Evolutionary conservation across 2,888 invertebrate species (phyloP).

Genomic region (Lomographa bimaculata): DNA sequence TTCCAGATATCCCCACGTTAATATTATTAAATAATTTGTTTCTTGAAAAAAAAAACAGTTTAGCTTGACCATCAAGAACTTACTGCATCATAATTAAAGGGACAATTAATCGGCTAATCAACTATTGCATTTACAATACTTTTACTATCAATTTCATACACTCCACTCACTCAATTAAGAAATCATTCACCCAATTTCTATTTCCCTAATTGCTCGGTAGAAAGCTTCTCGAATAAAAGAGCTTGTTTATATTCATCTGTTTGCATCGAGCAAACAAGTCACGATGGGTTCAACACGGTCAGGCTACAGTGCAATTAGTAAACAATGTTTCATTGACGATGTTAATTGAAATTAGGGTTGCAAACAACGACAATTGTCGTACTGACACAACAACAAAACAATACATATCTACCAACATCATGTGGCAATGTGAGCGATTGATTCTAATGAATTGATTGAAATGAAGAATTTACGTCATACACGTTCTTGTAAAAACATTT

Average conservation of each 20-base stretch:
- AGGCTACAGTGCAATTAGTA: constrained; percentile 32
- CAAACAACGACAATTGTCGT: constrained; percentile 18
- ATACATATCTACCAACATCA: too few species aligned
- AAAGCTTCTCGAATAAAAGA: constrained; percentile 26
- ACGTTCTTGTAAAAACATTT: not conserved
- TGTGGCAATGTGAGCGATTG: too few species aligned
- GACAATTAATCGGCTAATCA: too few species aligned
- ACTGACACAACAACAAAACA: constrained; percentile 8
- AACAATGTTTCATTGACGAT: constrained; percentile 35
- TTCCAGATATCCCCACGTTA: too few species aligned
- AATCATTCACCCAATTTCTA: constrained; percentile 25
- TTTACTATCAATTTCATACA: too few species aligned
- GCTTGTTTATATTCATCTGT: constrained; percentile 24
- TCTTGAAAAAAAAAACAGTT: too few species aligned
- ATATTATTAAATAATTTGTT: too few species aligned
- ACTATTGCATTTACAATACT: too few species aligned
- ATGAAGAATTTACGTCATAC: not conserved
- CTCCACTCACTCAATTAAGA: constrained; percentile 6
- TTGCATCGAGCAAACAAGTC: constrained; percentile 29
- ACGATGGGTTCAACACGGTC: constrained; percentile 31
- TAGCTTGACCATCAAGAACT: too few species aligned
- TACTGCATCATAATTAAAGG: too few species aligned
- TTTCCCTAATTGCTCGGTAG: constrained; percentile 28
- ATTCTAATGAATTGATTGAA: not conserved
- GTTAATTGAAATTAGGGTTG: constrained; percentile 30